Base-by-base conservation (phyloP, 2,113 vertebrate genomes). In the Ceuthmochares aereus region DNA sequence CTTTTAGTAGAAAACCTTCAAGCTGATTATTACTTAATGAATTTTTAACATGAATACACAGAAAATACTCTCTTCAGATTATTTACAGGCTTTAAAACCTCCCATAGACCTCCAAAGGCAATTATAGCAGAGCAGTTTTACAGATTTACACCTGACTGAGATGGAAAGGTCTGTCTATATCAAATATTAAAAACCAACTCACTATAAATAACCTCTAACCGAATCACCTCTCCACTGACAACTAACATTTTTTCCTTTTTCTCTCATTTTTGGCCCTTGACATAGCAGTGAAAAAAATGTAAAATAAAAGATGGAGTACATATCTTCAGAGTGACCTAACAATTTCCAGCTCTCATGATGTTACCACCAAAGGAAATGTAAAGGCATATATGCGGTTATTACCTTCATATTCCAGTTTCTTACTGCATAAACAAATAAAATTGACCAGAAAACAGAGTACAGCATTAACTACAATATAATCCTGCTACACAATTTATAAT, bases 171-270 rank as follows among this genome's bases (percentile, higher is more conserved):
- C 88, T 96, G 93, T 56, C 79, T 86, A 90, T 76, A 96, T 95
- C 85, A 96, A 95, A 95, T 96, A 96, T 95, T 94, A 95, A 95
- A 96, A 94, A 21, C 92, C 88, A 96, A 89, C 75, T 70, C 92
- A 84, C 92, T 96, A 93, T 96, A 96, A 96, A 94, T 96, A 97
- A 92, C 76, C 85, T 86, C 60, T 45, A 74, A 87, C 82, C 84
- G 92, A 94, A 96, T 69, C 52, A 93, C 36, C 86, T 54, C 30
- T 52, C 45, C 52, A 72, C 80, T 75, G 88, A 87, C 69, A 94
- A 90, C 58, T 29, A 90, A 82, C 77, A 16, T 69, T 58, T 89
- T 77, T 90, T 82, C 68, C 49, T 89, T 84, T 60, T 68, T 66
- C 75, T 92, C 69, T 95, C 60, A 20, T 87, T 95, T 88, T 85